Base-by-base conservation (phyloP, 2,888 invertebrate species). In the Nemapogon koenigi region DNA sequence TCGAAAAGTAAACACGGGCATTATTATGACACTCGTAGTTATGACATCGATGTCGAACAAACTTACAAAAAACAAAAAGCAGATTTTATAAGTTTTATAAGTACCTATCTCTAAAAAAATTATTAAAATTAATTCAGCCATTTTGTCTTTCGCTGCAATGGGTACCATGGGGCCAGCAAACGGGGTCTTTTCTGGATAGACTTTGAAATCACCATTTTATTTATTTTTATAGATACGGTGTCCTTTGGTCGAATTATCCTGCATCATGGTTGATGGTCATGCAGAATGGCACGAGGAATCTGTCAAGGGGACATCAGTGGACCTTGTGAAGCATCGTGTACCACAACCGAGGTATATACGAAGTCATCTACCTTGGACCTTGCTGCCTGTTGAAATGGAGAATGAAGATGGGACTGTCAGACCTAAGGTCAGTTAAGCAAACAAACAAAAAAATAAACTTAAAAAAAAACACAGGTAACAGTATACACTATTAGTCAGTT, bases 271-370 rank as follows among this genome's bases (percentile, higher is more conserved):
- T 44, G 81, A 81, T 37, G 83, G 84, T 27, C 82, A 85, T 49
- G 70, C 80, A 40, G 81, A 75, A 46, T 86, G 79, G 81, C 81
- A 76, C 42, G 73, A 72, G 66, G 87, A 68, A 66, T 81, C 80
- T 30, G 76, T 58, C 35, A 68, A 88, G 44, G 88, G 88, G 1
- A 86, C 89, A 32, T 89, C 90, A 0, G 87, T 92, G 4, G 86
- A 89, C 44, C 81, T 83, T 46, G 86, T 90, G 14, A 83, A 83
- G 43, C 81, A 85, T 44, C 61, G 68, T 0, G 72, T 86, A 49
- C 72, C 85, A n/a, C 81, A 83, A 43, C 90, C 90, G 1, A 81
- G 91, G 44, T 90, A 86, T 57, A 83, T 90, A 38, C 88, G 90
- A 49, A 86, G 86, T 17, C 91, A 91, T 51, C 67, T 92, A 35